These are phyloP conservation scores for Maconellicoccus hirsutus DNA, from an alignment of 1,140 invertebrate species.

Conservation along the genomic window DNA sequence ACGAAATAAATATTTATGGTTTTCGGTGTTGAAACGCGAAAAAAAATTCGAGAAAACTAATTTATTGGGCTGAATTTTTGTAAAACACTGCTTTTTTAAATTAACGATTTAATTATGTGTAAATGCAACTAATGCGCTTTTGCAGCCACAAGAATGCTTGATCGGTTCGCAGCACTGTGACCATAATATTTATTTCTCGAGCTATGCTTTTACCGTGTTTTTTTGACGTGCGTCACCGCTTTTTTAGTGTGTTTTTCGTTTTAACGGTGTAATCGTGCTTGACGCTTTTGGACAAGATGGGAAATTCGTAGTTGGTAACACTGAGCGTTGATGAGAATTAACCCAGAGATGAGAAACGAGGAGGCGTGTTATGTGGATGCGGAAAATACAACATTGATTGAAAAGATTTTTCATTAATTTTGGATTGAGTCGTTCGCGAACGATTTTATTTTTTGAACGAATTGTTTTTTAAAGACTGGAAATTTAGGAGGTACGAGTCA, in stretches of 20 bases:
- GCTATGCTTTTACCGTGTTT: neutral
- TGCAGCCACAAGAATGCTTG: neutral
- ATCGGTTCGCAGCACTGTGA: neutral
- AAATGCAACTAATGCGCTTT: neutral
- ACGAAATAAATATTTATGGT: neutral
- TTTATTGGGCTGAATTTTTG: neutral
- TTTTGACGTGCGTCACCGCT: neutral
- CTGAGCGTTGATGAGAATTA: too few species aligned
- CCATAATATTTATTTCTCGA: slow-evolving; percentile 2
- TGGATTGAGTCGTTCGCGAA: too few species aligned
- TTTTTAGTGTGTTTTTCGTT: neutral
- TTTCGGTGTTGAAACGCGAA: neutral
- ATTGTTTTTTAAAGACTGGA: too few species aligned
- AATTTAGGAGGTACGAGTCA: too few species aligned
- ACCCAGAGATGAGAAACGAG: too few species aligned
- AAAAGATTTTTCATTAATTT: too few species aligned
- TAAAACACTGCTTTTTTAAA: neutral
- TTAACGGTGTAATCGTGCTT: neutral
- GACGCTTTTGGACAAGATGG: neutral
- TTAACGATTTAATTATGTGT: neutral
- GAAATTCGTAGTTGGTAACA: too few species aligned
- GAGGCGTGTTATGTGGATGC: too few species aligned
- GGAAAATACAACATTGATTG: too few species aligned
- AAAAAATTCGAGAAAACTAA: neutral
- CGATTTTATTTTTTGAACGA: too few species aligned